Conservation (phyloP, 2,113 vertebrate species). For the Trachemys scripta region DNA sequence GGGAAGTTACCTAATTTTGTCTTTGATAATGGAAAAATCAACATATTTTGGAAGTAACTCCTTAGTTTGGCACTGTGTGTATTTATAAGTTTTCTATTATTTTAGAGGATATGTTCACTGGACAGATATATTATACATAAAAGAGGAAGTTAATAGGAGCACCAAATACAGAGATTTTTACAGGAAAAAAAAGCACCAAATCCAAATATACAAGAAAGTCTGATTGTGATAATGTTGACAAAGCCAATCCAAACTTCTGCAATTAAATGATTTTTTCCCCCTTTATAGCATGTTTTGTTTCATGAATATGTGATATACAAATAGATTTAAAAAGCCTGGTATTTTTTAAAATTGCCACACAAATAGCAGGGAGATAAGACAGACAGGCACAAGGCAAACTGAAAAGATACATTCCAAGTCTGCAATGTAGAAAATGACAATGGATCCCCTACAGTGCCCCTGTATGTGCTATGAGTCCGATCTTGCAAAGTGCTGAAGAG, state of each 20-base stretch:
- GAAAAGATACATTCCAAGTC: not conserved
- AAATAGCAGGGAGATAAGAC: not conserved
- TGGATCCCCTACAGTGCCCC: not conserved
- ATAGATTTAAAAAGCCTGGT: not conserved
- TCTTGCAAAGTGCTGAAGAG: not conserved
- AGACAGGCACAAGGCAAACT: not conserved
- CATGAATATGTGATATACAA: not conserved
- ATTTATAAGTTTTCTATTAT: not conserved
- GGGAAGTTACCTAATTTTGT: not conserved
- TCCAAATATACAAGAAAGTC: not conserved
- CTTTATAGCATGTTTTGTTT: not conserved
- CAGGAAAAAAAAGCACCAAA: not conserved
- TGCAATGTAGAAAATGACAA: not conserved
- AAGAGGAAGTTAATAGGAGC: not conserved
- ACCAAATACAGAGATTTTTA: not conserved
- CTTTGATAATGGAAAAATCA: not conserved
- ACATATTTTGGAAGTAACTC: not conserved
- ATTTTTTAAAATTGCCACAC: not conserved
- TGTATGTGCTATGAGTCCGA: not conserved
- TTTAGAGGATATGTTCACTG: not conserved
- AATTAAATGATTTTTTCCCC: not conserved
- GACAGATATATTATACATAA: not conserved
- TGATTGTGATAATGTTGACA: not conserved
- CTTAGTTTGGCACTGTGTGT: rapidly evolving
- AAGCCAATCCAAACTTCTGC: not conserved